Percentiles rank a stretch among this genome's conserved stretches.
These are phyloP conservation scores for Camponotus floridanus DNA, from an alignment of 1,140 invertebrate genomes.

Conservation along the genomic window DNA sequence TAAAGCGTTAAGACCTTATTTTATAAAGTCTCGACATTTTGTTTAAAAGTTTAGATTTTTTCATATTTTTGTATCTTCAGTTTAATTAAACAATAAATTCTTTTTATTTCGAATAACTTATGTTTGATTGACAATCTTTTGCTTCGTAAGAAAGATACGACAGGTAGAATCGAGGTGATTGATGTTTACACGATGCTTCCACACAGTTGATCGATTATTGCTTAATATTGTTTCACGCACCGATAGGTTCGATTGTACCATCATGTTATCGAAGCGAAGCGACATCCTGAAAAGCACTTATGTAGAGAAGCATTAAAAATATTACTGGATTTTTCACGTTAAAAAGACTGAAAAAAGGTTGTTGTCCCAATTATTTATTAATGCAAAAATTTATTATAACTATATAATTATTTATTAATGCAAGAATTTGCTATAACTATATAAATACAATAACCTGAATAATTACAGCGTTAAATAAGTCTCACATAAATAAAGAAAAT, in stretches of 20 bases:
- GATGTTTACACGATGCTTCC: constrained; percentile 63
- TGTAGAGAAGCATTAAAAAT: constrained; percentile 27
- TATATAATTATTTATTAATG: neutral
- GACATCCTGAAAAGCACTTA: neutral
- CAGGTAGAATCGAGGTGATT: constrained; percentile 18
- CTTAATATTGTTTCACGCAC: constrained; percentile 71
- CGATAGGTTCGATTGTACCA: constrained; percentile 46
- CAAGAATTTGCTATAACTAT: neutral
- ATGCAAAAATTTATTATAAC: neutral
- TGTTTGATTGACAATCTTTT: neutral
- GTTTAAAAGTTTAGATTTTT: neutral
- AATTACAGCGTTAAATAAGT: neutral
- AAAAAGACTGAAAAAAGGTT: neutral
- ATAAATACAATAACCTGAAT: neutral
- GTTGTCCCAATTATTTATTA: neutral
- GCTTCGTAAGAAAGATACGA: neutral
- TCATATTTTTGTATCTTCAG: neutral
- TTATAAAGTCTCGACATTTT: neutral
- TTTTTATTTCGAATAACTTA: neutral
- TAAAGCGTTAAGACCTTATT: neutral
- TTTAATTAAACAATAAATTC: neutral
- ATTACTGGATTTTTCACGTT: constrained; percentile 20
- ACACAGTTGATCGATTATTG: constrained; percentile 72
- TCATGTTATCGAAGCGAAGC: constrained; percentile 38
- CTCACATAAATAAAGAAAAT: neutral